A percentile compares a stretch with the other conserved stretches of the same genome.
These are phyloP conservation scores for Condylura cristata DNA, from an alignment of 2,113 vertebrate genomes.

Conservation along the genomic window DNA sequence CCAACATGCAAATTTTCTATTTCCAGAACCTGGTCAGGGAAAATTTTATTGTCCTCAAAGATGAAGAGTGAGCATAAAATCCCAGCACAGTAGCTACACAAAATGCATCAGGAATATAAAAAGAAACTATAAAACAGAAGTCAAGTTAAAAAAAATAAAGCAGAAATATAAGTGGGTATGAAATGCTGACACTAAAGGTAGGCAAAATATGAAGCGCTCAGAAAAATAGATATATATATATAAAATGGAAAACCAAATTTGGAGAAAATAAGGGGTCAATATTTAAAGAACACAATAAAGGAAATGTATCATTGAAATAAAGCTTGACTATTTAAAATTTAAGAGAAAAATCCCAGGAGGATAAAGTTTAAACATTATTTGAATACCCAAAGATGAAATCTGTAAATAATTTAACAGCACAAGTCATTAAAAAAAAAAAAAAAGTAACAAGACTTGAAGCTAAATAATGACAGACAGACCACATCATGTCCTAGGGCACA, in stretches of 20 bases:
- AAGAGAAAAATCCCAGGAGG: neutral
- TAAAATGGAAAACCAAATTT: neutral
- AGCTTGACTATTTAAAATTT: neutral
- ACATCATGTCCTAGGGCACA: neutral
- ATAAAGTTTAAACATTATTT: neutral
- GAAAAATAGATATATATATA: neutral
- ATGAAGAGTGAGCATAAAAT: neutral
- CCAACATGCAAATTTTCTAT: neutral
- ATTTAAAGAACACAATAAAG: neutral
- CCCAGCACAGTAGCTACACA: neutral
- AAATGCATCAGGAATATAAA: neutral
- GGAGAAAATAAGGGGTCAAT: neutral
- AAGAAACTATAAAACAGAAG: neutral
- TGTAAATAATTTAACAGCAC: neutral
- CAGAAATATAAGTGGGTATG: neutral
- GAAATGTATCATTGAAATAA: neutral
- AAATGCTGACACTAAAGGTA: neutral
- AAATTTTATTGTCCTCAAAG: neutral
- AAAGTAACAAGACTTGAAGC: neutral
- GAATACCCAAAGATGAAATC: neutral
- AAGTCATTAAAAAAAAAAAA: neutral
- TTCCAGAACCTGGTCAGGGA: neutral
- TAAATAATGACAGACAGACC: neutral
- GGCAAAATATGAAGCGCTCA: neutral
- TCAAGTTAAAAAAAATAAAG: neutral